Evolutionary conservation across 2,797 vertebrate species (phyloP).

Genomic region (Schizopygopsis pylzovi): DNA sequence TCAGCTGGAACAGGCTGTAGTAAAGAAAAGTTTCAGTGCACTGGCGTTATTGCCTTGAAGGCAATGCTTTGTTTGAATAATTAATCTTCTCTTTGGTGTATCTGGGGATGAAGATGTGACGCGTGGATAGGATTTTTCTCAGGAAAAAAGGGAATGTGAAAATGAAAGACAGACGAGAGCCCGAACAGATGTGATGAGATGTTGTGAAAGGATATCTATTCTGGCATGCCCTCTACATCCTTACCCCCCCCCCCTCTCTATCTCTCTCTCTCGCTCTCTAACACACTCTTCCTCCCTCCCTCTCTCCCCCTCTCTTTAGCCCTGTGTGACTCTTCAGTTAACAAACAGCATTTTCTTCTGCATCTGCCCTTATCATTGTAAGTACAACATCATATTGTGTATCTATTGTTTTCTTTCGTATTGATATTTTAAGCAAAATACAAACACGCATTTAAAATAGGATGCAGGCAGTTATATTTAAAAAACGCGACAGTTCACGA

Average conservation of each 20-base stretch:
- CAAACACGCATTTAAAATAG: constrained; percentile 11
- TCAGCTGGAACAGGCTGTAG: constrained; percentile 16
- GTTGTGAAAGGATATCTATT: constrained; percentile 86
- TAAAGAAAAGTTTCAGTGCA: constrained; percentile 72
- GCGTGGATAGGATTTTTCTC: constrained; percentile 81
- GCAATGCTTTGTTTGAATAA: constrained; percentile 86
- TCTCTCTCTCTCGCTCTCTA: constrained; percentile 49
- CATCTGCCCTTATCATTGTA: constrained; percentile 93
- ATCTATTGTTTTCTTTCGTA: constrained; percentile 73
- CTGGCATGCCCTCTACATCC: constrained; percentile 73
- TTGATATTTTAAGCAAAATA: not conserved
- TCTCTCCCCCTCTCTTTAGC: constrained; percentile 87
- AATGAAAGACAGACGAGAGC: constrained; percentile 88
- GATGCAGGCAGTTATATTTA: not conserved
- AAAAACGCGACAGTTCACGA: not conserved
- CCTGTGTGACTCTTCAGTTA: constrained; percentile 91
- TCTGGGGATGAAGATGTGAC: constrained; percentile 86
- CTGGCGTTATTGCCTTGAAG: constrained; percentile 83
- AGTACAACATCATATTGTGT: constrained; percentile 91
- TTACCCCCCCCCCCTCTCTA: constrained; percentile 50
- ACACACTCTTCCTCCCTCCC: constrained; percentile 70
- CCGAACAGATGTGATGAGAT: constrained; percentile 87
- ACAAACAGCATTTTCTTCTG: constrained; percentile 91
- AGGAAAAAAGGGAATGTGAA: constrained; percentile 88
- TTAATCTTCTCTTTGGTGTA: constrained; percentile 86